Percentiles rank a stretch among this genome's conserved stretches.
Evolutionary conservation across 2,888 invertebrate genomes (phyloP).

Genomic region (Drosophila diplacantha): DNA sequence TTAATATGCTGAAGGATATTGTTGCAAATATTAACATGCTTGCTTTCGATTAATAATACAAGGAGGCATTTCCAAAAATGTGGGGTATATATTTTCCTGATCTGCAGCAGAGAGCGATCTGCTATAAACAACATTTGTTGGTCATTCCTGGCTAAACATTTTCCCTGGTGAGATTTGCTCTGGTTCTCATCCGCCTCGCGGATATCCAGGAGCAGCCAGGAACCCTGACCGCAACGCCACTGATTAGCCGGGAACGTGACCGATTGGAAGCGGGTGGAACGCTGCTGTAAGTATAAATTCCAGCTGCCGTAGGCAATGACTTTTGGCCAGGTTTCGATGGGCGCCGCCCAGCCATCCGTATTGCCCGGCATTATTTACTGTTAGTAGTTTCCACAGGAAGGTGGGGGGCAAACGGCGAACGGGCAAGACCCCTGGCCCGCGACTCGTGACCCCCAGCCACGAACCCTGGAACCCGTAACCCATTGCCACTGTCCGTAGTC

Average conservation of each 20-base stretch:
- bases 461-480: slow-evolving; percentile 19
- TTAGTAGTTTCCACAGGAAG: slow-evolving; percentile 13
- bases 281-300: slow-evolving; percentile 55
- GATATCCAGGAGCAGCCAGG: neutral
- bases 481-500: slow-evolving; percentile 21
- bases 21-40: neutral
- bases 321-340: slow-evolving; percentile 34
- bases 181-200: neutral
- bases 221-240: slow-evolving; percentile 11
- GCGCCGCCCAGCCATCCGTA: slow-evolving; percentile 7
- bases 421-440: neutral
- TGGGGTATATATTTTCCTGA: no score
- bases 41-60: neutral
- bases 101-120: no score
- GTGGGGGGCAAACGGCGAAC: neutral
- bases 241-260: slow-evolving; percentile 35
- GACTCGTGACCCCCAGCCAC: slow-evolving; percentile 10
- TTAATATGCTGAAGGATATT: neutral
- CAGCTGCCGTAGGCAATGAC: slow-evolving; percentile 55
- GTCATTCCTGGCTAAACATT: neutral
- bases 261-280: neutral
- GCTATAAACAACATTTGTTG: no score
- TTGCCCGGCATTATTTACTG: slow-evolving; percentile 59
- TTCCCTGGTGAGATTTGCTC: neutral
- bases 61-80: no score